phyloP scores from a whole-genome alignment of 2,888 invertebrate genomes.

The Andrena bicolor region DNA sequence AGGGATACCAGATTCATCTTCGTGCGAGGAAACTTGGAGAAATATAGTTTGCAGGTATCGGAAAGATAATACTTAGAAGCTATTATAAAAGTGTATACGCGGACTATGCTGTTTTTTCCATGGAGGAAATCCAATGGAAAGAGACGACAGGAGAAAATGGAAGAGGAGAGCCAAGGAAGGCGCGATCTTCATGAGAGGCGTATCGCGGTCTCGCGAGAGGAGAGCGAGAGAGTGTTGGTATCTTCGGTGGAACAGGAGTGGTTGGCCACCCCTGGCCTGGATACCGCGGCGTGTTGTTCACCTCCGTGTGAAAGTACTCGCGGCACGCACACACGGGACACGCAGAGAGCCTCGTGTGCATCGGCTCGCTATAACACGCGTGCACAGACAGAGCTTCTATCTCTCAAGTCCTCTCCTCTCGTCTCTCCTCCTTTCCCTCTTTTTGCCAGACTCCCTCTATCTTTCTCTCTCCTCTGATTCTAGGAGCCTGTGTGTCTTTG shows the following conservation, averaged over 20 bases:
- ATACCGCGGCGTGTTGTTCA: slow-evolving; percentile 83
- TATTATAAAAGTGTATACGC: too few relatives aligned
- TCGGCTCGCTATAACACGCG: slow-evolving; percentile 44
- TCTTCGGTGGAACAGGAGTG: slow-evolving; percentile 70
- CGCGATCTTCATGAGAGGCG: slow-evolving; percentile 7
- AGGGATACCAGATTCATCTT: too few relatives aligned
- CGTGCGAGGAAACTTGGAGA: too few relatives aligned
- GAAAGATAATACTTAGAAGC: too few relatives aligned
- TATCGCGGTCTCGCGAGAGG: slow-evolving; percentile 31
- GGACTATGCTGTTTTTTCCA: too few relatives aligned
- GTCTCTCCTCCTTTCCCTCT: slow-evolving; percentile 25
- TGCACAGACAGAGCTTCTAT: slow-evolving; percentile 35
- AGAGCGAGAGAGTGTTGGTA: slow-evolving; percentile 63
- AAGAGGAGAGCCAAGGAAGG: not conserved
- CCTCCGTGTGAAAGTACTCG: slow-evolving; percentile 83
- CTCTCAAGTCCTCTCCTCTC: slow-evolving; percentile 14
- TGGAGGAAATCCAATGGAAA: not conserved
- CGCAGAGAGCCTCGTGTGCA: slow-evolving; percentile 37
- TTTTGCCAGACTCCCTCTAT: slow-evolving; percentile 1
- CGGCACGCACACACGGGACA: slow-evolving; percentile 56
- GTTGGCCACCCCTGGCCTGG: slow-evolving; percentile 84
- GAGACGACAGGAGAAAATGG: not conserved
- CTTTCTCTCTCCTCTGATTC: not conserved
- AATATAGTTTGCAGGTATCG: too few relatives aligned
- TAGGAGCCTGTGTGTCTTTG: not conserved